These are phyloP conservation scores for Eupithecia dodoneata DNA, from an alignment of 2,888 invertebrate species.

Conservation along the genomic window DNA sequence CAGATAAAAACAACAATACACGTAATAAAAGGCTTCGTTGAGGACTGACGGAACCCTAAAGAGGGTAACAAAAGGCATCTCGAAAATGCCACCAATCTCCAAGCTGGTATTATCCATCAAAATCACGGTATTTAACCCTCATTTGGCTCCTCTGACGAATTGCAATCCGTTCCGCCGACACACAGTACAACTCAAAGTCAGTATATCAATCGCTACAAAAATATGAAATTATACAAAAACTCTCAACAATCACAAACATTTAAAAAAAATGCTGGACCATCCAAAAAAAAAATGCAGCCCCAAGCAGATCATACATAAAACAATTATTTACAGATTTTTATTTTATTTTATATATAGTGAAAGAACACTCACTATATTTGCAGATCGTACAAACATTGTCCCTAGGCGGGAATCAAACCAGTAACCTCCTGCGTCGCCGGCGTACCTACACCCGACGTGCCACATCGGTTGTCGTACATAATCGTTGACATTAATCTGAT, in stretches of 20 bases:
- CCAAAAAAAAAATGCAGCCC: too few relatives aligned
- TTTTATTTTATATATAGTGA: too few relatives aligned
- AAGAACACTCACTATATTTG: too few relatives aligned
- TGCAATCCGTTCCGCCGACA: slow-evolving; percentile 49
- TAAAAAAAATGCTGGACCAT: too few relatives aligned
- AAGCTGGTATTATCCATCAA: slow-evolving; percentile 50
- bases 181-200: slow-evolving; percentile 18
- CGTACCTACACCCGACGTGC: too few relatives aligned
- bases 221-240: background rate
- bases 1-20: background rate
- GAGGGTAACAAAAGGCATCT: slow-evolving; percentile 9
- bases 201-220: background rate
- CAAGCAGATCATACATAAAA: too few relatives aligned
- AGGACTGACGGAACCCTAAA: background rate
- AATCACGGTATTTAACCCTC: slow-evolving; percentile 53
- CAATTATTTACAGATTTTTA: too few relatives aligned
- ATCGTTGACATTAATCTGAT: background rate
- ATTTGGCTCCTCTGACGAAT: slow-evolving; percentile 47
- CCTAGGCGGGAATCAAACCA: too few relatives aligned
- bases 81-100: slow-evolving; percentile 37
- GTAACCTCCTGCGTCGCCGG: too few relatives aligned
- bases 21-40: background rate
- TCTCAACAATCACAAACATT: background rate
- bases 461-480: too few relatives aligned
- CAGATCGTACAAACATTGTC: too few relatives aligned